Evolutionary conservation across 64 coral and sea anemone species (phyloP), one percentile per base, ranked within the genome.

Genomic region (Montipora capricornis): DNA sequence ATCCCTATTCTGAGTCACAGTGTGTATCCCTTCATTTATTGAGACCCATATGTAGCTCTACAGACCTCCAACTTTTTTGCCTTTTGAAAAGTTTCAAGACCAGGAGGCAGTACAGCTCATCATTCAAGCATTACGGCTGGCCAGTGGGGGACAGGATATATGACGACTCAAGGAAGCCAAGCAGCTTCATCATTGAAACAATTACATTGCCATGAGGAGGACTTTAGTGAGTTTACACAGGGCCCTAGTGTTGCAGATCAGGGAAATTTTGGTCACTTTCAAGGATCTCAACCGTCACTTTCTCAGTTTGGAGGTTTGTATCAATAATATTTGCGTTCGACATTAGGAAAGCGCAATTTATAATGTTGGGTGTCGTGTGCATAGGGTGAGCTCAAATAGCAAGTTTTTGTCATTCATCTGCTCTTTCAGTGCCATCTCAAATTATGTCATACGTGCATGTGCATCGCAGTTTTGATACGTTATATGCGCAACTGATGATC

Each of bases 241-340:
- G 82, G 82, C 0, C 82, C 82, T 11, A n/a, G 45, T 50, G 49
- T 88, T 75, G 12, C 71, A 60, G 49, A 20, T 15, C 87, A 89
- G 15, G 66, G 12, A 44, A 76, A 60, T 5, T 93, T 93, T 61
- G 88, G 84, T 93, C 75, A 88, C 78, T 93, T 93, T 77, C 92
- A 88, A 24, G 75, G 62, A 60, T 83, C 75, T 44, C 66, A 92
- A 19, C 60, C 64, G 71, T 16, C 61, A 64, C 61, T 14, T 64
- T 64, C 12, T 20, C 58, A 89, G 82, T 69, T 69, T 86, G 62
- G 62, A 86, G 82, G 82, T 86, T 6, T 70, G 82, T 86, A 37
- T 5, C 5, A 1, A 82, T 5, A 64, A 64, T 7, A 16, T 64
- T 8, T 57, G 6, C 6, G 53, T 57, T 57, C 11, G 3, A 57